Evolutionary conservation across 1,140 invertebrate genomes (phyloP), one percentile per base, ranked within the genome.

Genomic region (Drosophila fuyamai): DNA sequence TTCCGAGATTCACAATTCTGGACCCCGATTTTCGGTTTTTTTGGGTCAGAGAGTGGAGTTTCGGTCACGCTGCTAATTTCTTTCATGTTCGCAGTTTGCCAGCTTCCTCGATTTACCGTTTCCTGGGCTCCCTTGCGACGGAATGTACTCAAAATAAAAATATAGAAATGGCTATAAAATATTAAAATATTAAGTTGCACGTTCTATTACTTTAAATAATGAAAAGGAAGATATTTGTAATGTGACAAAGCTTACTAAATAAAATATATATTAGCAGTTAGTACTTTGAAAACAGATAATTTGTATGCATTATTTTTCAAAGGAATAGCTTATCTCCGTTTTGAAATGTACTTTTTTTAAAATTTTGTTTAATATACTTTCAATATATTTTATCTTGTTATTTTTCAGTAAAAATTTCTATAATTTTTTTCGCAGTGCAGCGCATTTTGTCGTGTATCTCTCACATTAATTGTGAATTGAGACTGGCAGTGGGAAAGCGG

Each of bases 51-150:
- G 56, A 46, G 40, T 41, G 41, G 32, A 70, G 62, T 76, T 88
- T 79, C 62, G 83, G 79, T 66, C 79, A 89, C 72, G 83, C 79
- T 73, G 79, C 79, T 88, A 88, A 88, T 88, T 88, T 88, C 83
- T 89, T 88, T 88, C 79, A 88, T 88, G 79, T 89, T 85, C 57
- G 50, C 55, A 58, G 54, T 6, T 27, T 54, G 36, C 41, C n/a
- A 56, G 54, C 41, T 57, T 74, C 40, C 54, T 59, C 32, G 46
- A 58, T 54, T 70, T 55, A 38, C 57, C 54, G 55, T 62, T 65
- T 47, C 40, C 48, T 51, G 41, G n/a, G 48, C 65, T 48, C 38
- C 41, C 51, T 74, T 58, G 56, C 48, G 48, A 38, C 47, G 35
- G 1, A 51, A 50, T 71, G 46, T 46, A 67, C 59, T 44, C 16